Evolutionary conservation across 2,888 invertebrate species (phyloP).

Genomic region (Laothoe populi): DNA sequence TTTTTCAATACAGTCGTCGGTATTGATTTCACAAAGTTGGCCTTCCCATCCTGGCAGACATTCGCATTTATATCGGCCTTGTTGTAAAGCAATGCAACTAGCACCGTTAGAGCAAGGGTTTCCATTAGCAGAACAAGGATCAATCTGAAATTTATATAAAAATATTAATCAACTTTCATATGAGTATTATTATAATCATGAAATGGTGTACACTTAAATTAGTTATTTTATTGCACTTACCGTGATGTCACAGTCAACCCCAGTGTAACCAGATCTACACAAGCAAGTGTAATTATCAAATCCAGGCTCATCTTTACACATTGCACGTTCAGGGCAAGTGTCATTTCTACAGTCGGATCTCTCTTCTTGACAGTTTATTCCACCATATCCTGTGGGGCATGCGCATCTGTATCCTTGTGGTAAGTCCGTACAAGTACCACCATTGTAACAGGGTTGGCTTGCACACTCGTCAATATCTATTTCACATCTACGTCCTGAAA

Average conservation of each 20-base stretch:
- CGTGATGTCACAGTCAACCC: conserved; percentile 95
- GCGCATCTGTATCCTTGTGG: conserved; percentile 97
- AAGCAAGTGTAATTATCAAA: conserved; percentile 95
- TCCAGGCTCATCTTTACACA: conserved; percentile 98
- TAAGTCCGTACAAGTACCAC: conserved; percentile 95
- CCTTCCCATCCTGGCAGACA: conserved; percentile 99
- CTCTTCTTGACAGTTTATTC: conserved; percentile 98
- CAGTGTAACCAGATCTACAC: conserved; percentile 97
- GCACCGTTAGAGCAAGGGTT: conserved; percentile 97
- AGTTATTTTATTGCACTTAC: conserved; percentile 70
- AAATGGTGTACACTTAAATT: not conserved
- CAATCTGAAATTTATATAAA: conserved; percentile 85
- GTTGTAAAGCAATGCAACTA: conserved; percentile 94
- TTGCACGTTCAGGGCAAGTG: conserved; percentile 97
- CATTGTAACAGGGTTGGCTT: conserved; percentile 97
- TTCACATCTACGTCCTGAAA: conserved; percentile 96
- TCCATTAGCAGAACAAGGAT: conserved; percentile 94
- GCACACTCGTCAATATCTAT: conserved; percentile 97
- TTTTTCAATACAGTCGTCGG: conserved; percentile 96
- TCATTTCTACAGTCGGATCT: conserved; percentile 94
- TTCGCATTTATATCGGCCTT: conserved; percentile 97
- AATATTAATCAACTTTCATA: conserved; percentile 24
- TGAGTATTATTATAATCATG: not conserved
- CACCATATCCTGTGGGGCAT: conserved; percentile 94
- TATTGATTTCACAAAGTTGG: conserved; percentile 96